Percentiles rank a stretch among this genome's conserved stretches.
phyloP scores from a whole-genome alignment of 2,797 vertebrate genomes.

The Mus caroli region DNA sequence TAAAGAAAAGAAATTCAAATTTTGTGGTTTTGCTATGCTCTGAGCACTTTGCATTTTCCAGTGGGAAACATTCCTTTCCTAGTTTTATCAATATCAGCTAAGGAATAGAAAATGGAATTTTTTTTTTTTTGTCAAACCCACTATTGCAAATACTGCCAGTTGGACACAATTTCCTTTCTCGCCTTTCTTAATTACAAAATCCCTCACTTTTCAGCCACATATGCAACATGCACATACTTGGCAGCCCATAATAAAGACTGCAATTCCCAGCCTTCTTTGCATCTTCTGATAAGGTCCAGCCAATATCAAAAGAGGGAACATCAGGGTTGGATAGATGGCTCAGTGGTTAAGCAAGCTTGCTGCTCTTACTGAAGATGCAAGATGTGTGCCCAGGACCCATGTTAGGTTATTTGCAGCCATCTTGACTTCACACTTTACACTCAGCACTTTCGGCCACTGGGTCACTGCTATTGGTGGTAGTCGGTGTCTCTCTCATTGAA shows the following conservation, averaged over 20 bases:
- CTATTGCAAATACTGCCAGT: neutral
- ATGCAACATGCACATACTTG: neutral
- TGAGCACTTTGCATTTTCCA: neutral
- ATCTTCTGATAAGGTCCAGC: neutral
- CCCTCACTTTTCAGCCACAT: neutral
- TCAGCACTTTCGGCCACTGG: neutral
- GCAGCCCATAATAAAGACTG: neutral
- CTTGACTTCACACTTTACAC: neutral
- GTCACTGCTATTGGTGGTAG: neutral
- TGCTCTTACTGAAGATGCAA: too few relatives aligned
- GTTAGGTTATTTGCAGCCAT: neutral
- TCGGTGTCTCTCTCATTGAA: neutral
- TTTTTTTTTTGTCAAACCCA: neutral
- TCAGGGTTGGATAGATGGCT: neutral
- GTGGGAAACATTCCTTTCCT: neutral
- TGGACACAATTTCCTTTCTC: neutral
- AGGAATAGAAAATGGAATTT: neutral
- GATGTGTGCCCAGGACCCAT: neutral
- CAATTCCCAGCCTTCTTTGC: neutral
- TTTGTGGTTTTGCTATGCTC: neutral
- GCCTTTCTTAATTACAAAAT: neutral
- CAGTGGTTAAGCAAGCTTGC: neutral
- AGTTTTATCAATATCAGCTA: conserved; percentile 1
- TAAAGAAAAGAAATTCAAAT: neutral
- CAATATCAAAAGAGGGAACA: neutral